phyloP scores from a whole-genome alignment of 2,113 vertebrate genomes.

The Lamprologus speciosus region DNA sequence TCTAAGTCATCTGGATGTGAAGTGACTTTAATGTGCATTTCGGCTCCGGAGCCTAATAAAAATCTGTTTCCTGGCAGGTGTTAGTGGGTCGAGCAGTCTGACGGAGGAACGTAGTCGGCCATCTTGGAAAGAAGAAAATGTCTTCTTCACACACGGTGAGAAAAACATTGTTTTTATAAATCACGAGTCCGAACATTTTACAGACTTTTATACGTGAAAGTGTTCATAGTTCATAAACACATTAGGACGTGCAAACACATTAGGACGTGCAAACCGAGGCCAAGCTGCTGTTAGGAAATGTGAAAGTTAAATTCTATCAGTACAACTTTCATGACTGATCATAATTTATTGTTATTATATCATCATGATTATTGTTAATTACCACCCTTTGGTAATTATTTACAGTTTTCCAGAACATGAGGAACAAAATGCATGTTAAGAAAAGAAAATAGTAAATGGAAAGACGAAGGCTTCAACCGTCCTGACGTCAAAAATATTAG shows the following conservation, averaged over 20 bases:
- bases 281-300: background rate
- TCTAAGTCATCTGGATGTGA: background rate
- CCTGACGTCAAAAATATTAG: fast-evolving
- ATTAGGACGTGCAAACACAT: background rate
- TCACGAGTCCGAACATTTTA: fast-evolving
- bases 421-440: background rate
- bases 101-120: background rate
- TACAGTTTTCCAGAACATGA: background rate
- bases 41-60: background rate
- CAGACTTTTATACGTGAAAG: background rate
- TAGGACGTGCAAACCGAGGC: fast-evolving
- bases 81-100: background rate
- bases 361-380: background rate
- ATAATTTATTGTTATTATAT: background rate
- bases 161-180: fast-evolving
- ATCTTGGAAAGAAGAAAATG: background rate
- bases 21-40: background rate
- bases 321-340: background rate
- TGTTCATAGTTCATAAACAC: background rate
- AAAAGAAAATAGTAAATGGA: background rate
- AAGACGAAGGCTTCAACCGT: background rate
- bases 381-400: background rate
- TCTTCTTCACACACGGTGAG: background rate
- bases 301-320: background rate
- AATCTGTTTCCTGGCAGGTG: background rate